These are phyloP conservation scores for Phymorhynchus buccinoides DNA, from an alignment of 1,140 invertebrate genomes.

Conservation along the genomic window DNA sequence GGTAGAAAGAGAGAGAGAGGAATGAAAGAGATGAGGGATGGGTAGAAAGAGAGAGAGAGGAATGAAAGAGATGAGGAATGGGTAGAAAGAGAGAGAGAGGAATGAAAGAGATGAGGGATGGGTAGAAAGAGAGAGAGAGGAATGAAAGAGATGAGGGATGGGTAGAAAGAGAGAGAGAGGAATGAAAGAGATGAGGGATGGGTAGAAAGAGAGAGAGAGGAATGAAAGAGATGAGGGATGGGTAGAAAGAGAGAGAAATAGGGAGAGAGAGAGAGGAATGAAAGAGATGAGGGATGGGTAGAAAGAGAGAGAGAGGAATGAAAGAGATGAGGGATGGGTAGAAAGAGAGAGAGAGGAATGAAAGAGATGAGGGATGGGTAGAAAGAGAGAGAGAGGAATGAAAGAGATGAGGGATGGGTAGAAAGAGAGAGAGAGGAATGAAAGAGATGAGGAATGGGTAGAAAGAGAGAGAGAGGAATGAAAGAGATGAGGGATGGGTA, in stretches of 20 bases:
- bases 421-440: too few species aligned
- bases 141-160: slow-evolving; percentile 66
- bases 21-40: neutral
- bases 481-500: slow-evolving; percentile 62
- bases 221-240: slow-evolving; percentile 66
- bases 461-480: slow-evolving; percentile 62
- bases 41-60: slow-evolving; percentile 58
- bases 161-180: slow-evolving; percentile 10
- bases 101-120: neutral
- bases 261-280: neutral
- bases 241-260: slow-evolving; percentile 1
- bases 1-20: slow-evolving; percentile 10
- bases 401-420: slow-evolving; percentile 62
- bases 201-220: slow-evolving; percentile 58
- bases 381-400: slow-evolving; percentile 62
- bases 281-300: neutral
- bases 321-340: slow-evolving; percentile 62
- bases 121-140: slow-evolving; percentile 58
- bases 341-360: too few species aligned
- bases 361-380: neutral
- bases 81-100: slow-evolving; percentile 10
- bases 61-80: slow-evolving; percentile 66
- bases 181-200: neutral
- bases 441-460: neutral
- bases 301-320: slow-evolving; percentile 62